Evolutionary conservation across 2,797 vertebrate genomes (phyloP), one percentile per base, ranked within the genome.

Genomic region (Liparis tanakae): DNA sequence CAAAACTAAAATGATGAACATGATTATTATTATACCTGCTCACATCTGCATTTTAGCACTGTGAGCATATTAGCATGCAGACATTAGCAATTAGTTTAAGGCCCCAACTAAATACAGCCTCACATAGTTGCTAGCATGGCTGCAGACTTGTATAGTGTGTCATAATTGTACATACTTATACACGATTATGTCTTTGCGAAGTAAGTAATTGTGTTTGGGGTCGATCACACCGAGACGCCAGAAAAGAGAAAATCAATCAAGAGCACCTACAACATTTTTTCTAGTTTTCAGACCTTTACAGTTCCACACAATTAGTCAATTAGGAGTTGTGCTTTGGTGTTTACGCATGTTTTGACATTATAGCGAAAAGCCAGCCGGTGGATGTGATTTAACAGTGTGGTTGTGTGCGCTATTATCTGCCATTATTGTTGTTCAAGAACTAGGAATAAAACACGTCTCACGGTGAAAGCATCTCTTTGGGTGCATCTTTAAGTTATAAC

Each of bases 311-410:
- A 68, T 37, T 6, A 61, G 39, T 55, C 10, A 76, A 18, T 63
- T 33, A 65, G 43, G 65, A 72, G 33, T 18, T 65, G 10, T 50
- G 20, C 44, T 33, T 56, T 57, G 10, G 15, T 55, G 34, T 74
- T 72, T 70, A 36, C 65, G 64, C 44, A 34, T 67, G 13, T 66
- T 76, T 62, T 63, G 62, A 60, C 64, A 75, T 63, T 25, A 66
- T 1, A 36, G 50, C 67, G 70, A 70, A 62, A 62, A 54, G 25
- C 10, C n/a, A 55, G 44, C 25, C 22, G 36, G 71, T 22, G 50
- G 44, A 74, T 72, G 44, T 58, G 17, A 74, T 82, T 80, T 79
- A 55, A 58, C 48, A 62, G 48, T 70, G 41, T 68, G 77, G 64
- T 58, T 74, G 56, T 72, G 64, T 61, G 44, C 14, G 33, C 39